These are phyloP conservation scores for Sporophila hypoxantha DNA, from an alignment of 2,113 vertebrate species.

Conservation along the genomic window DNA sequence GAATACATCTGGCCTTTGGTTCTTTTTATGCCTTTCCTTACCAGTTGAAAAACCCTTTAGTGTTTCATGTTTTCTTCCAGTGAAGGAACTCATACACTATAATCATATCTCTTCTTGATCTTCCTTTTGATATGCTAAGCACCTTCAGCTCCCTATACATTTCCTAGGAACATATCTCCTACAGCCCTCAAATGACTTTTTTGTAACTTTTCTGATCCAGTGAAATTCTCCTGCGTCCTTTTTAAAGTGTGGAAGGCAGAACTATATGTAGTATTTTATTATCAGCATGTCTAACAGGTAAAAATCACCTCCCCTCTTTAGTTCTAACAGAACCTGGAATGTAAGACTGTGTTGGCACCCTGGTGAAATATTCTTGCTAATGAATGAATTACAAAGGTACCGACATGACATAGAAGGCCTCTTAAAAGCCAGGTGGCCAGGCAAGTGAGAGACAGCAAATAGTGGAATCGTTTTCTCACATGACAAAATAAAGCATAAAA, in stretches of 20 bases:
- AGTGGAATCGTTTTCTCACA: slow-evolving; percentile 54
- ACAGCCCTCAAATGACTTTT: slow-evolving; percentile 57
- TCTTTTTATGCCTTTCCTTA: slow-evolving; percentile 43
- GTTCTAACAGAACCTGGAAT: slow-evolving; percentile 57
- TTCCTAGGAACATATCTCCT: slow-evolving; percentile 36
- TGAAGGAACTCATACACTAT: slow-evolving; percentile 24
- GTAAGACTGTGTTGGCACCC: slow-evolving; percentile 48
- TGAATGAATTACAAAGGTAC: slow-evolving; percentile 58
- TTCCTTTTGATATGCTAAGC: slow-evolving; percentile 54
- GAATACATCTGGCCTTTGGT: slow-evolving; percentile 31
- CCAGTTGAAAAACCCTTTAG: slow-evolving; percentile 26
- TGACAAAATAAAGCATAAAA: slow-evolving; percentile 60
- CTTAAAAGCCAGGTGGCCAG: slow-evolving; percentile 58
- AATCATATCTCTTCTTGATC: slow-evolving; percentile 48
- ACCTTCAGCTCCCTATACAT: slow-evolving; percentile 31
- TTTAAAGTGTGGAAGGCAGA: slow-evolving; percentile 43
- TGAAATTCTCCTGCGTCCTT: slow-evolving; percentile 46
- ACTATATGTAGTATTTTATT: slow-evolving; percentile 55
- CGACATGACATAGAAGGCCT: slow-evolving; percentile 46
- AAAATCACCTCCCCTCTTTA: slow-evolving; percentile 56
- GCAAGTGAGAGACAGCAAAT: slow-evolving; percentile 56
- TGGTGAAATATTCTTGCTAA: slow-evolving; percentile 60
- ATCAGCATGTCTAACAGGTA: slow-evolving; percentile 52
- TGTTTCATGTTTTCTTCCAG: slow-evolving; percentile 12
- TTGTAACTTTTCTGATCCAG: slow-evolving; percentile 60